phyloP scores from a whole-genome alignment of 1,140 invertebrate genomes.

The Antheraea mylitta region DNA sequence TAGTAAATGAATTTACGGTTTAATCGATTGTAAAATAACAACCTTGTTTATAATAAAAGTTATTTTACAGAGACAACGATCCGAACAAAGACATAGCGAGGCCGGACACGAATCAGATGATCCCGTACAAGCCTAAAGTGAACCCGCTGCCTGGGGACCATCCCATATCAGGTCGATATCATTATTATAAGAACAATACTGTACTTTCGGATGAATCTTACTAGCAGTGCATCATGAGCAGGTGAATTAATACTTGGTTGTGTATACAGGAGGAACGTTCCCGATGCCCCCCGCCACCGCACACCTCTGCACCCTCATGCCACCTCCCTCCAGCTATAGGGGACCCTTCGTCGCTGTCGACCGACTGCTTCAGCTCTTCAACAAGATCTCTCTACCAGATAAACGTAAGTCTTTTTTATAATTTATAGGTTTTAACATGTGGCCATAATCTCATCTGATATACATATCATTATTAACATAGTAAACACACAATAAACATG shows the following conservation, averaged over 20 bases:
- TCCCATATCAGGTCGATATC: slow-evolving; percentile 82
- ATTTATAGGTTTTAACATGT: too few relatives aligned
- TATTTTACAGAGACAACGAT: slow-evolving; percentile 62
- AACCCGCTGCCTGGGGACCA: slow-evolving; percentile 91
- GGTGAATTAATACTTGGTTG: too few relatives aligned
- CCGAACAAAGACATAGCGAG: slow-evolving; percentile 82
- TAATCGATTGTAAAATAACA: too few relatives aligned
- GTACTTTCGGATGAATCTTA: too few relatives aligned
- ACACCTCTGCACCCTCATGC: slow-evolving; percentile 92
- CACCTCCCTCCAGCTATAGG: slow-evolving; percentile 93
- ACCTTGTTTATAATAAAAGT: slow-evolving; percentile 14
- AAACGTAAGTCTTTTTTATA: slow-evolving; percentile 81
- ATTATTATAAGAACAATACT: too few relatives aligned
- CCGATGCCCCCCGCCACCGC: slow-evolving; percentile 94
- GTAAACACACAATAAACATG: too few relatives aligned
- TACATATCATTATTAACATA: too few relatives aligned
- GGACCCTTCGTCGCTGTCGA: slow-evolving; percentile 97
- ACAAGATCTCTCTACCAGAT: slow-evolving; percentile 91
- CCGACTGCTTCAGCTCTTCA: slow-evolving; percentile 92
- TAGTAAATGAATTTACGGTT: too few relatives aligned
- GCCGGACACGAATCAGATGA: slow-evolving; percentile 96
- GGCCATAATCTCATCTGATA: too few relatives aligned
- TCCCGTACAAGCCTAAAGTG: slow-evolving; percentile 95
- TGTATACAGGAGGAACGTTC: slow-evolving; percentile 89
- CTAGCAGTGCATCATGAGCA: too few relatives aligned